Base-by-base conservation (phyloP, 1,140 invertebrate species). In the Helicorthomorpha holstii region DNA sequence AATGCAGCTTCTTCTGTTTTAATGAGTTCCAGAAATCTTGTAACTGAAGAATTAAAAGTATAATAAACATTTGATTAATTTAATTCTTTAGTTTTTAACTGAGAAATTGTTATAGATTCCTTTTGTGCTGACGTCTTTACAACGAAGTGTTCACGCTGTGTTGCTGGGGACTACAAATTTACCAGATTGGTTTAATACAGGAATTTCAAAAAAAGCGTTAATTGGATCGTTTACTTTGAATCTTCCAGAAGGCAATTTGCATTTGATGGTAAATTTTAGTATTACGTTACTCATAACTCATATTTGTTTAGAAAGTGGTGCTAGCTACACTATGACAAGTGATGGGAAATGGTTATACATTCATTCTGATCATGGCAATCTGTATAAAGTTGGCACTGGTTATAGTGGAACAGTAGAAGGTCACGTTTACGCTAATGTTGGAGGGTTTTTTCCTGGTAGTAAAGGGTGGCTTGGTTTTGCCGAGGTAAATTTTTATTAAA, bases 381-480 rank as follows among this genome's bases (percentile, higher is more conserved):
- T 93, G 45, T 73, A 85, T 27, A 94, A 95, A 73, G 80, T 97
- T 58, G 91, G 91, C 4, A 88, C 88, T 56, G 91, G 92, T 21
- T 93, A 89, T 69, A 82, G 83, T 38, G 85, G 83, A 57, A 91
- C 90, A 12, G 76, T 90, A 54, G 85, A 83, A 70, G 88, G 87
- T 26, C 82, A 87, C 65, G 69, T 92, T 34, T 90, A 91, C 65
- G 67, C 77, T 54, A 77, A 81, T 59, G 85, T 85, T 65, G 73
- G 79, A 42, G 81, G 88, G 64, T 84, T 87, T 65, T 85, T 84
- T 66, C 74, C 78, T 23, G 62, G 61, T 49, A 73, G 77, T 60
- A 75, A 71, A 56, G 83, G 83, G 48, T 90, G 83, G 82, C 70
- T 94, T 48, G 85, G 86, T 23, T 87, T 76, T 74, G 85, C 84